A percentile compares a stretch with the other conserved stretches of the same genome.
Conservation (phyloP, 2,113 vertebrate species). For the Bettongia penicillata region DNA sequence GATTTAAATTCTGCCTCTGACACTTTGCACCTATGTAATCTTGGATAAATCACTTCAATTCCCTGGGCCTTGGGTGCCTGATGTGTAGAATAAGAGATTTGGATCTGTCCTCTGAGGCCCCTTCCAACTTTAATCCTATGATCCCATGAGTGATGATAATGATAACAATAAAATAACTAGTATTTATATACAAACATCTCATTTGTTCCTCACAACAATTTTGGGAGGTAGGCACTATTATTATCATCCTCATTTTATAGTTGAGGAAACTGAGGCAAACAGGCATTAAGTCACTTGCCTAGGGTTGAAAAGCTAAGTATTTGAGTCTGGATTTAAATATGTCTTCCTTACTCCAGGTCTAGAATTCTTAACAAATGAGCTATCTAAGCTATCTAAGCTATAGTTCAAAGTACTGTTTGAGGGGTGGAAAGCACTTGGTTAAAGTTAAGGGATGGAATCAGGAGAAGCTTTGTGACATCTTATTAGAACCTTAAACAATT, state of each 20-base stretch:
- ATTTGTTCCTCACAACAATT: not conserved
- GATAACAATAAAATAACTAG: not conserved
- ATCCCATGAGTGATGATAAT: not conserved
- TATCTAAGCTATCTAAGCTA: not conserved
- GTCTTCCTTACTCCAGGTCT: not conserved
- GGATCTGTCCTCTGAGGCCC: not conserved
- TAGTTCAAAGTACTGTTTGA: not conserved
- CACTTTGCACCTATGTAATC: not conserved
- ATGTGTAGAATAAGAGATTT: not conserved
- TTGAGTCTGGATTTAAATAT: not conserved
- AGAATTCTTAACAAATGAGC: not conserved
- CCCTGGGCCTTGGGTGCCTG: too few relatives aligned
- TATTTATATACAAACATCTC: not conserved
- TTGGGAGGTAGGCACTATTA: not conserved
- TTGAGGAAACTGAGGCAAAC: constrained; percentile 35
- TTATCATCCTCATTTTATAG: not conserved
- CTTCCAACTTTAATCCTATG: not conserved
- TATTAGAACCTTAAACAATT: not conserved
- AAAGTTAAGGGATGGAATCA: not conserved
- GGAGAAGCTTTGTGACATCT: not conserved
- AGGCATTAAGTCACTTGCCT: not conserved
- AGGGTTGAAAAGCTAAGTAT: not conserved
- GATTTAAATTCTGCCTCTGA: not conserved
- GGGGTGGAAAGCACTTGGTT: not conserved
- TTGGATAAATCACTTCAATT: not conserved